Conservation (phyloP, 1,140 invertebrate species). For the Globodera ellingtonae region DNA sequence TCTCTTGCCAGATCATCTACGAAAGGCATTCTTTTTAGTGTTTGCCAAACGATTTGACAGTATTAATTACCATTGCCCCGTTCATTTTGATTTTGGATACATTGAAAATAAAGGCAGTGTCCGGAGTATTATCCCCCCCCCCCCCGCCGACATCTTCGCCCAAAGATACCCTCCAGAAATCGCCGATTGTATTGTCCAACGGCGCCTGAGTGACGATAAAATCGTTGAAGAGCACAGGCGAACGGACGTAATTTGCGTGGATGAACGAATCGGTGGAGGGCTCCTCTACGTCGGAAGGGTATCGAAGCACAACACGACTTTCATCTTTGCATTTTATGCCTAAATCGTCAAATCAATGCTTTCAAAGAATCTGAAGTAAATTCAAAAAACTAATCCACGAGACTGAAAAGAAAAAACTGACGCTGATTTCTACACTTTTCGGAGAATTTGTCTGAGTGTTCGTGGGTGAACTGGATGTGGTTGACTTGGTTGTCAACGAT, state of each 20-base stretch:
- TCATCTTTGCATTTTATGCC: conserved; percentile 58
- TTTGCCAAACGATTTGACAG: neutral
- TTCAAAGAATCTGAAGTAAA: conserved; percentile 12
- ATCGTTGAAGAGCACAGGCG: conserved; percentile 55
- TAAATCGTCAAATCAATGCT: conserved; percentile 34
- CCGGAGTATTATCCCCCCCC: too few species aligned
- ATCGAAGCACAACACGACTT: conserved; percentile 51
- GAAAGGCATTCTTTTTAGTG: conserved; percentile 10
- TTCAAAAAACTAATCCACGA: too few species aligned
- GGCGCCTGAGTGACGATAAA: conserved; percentile 69
- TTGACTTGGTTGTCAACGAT: conserved; percentile 65
- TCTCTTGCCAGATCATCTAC: conserved; percentile 69
- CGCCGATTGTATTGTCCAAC: conserved; percentile 66
- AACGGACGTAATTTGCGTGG: conserved; percentile 55
- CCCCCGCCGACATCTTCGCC: too few species aligned
- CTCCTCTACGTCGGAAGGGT: neutral
- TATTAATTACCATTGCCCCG: too few species aligned
- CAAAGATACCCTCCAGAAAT: conserved; percentile 67
- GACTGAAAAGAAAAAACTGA: conserved; percentile 12
- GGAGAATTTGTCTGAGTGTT: conserved; percentile 48
- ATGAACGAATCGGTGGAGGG: conserved; percentile 44
- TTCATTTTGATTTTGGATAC: neutral
- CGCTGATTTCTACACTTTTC: conserved; percentile 59
- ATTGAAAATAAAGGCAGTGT: too few species aligned
- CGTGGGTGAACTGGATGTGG: conserved; percentile 58